Percentiles rank a stretch among this genome's conserved stretches.
These are phyloP conservation scores for Agraylea sexmaculata DNA, from an alignment of 1,140 invertebrate genomes.

Conservation along the genomic window DNA sequence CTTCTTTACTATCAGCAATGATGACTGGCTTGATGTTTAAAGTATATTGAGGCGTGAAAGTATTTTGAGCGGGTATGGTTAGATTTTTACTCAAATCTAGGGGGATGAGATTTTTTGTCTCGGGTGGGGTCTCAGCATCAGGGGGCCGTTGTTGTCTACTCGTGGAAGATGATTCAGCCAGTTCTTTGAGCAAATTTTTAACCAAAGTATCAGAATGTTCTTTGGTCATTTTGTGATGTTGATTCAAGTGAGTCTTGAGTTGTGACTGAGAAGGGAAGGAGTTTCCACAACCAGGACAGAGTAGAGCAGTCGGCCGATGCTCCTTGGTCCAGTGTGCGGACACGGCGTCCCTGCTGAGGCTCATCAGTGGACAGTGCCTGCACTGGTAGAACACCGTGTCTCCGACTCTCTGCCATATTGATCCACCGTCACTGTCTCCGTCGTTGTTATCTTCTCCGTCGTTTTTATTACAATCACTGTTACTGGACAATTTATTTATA, in stretches of 20 bases:
- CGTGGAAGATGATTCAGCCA: slow-evolving; percentile 20
- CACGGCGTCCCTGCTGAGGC: slow-evolving; percentile 35
- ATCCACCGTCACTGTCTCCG: too few relatives aligned
- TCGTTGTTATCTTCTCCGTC: too few relatives aligned
- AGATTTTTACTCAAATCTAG: slow-evolving; percentile 8
- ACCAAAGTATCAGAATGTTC: slow-evolving; percentile 38
- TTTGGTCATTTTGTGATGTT: slow-evolving; percentile 39
- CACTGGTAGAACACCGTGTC: slow-evolving; percentile 37
- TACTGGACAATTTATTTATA: too few relatives aligned
- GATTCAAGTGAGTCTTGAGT: slow-evolving; percentile 31
- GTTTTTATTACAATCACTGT: too few relatives aligned
- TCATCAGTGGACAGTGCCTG: slow-evolving; percentile 37
- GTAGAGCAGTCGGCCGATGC: slow-evolving; percentile 30
- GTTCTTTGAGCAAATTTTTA: slow-evolving; percentile 34
- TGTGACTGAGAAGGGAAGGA: slow-evolving; percentile 33
- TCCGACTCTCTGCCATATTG: too few relatives aligned
- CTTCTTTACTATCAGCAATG: slow-evolving; percentile 17
- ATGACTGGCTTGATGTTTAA: too few relatives aligned
- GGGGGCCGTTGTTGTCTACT: slow-evolving; percentile 14
- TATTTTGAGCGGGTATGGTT: slow-evolving; percentile 6
- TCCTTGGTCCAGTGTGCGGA: slow-evolving; percentile 36
- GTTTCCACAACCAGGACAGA: slow-evolving; percentile 34
- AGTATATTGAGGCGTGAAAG: not conserved
- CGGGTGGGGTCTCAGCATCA: slow-evolving; percentile 17
- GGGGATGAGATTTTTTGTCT: slow-evolving; percentile 13